Evolutionary conservation across 2,888 invertebrate species (phyloP).

Genomic region (Ptilodon capucinus): DNA sequence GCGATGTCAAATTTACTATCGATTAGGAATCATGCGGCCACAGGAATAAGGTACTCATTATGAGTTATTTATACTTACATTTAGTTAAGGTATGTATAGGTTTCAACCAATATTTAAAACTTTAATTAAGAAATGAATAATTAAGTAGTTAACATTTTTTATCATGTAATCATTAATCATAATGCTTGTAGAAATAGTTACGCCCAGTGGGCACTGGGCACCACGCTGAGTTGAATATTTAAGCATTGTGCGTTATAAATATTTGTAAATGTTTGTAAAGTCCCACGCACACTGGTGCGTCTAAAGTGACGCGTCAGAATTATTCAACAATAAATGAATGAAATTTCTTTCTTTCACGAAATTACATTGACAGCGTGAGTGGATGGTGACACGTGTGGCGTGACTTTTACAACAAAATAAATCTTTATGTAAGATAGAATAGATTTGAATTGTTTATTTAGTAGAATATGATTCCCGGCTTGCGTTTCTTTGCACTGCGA

Average conservation of each 20-base stretch:
- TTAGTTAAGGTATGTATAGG: too few relatives aligned
- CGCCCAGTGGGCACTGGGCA: slow-evolving; percentile 14
- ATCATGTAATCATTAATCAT: slow-evolving; percentile 32
- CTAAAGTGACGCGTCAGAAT: too few relatives aligned
- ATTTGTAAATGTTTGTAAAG: background rate
- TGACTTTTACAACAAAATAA: too few relatives aligned
- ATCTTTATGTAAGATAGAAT: too few relatives aligned
- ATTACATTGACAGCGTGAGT: too few relatives aligned
- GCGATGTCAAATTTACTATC: too few relatives aligned
- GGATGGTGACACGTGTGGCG: too few relatives aligned
- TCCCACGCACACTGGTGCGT: too few relatives aligned
- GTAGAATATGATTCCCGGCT: background rate
- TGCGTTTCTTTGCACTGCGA: background rate
- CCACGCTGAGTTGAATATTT: slow-evolving; percentile 3
- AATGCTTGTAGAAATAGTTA: slow-evolving; percentile 12
- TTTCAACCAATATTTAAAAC: slow-evolving; percentile 33
- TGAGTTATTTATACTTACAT: too few relatives aligned
- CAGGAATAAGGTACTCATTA: slow-evolving; percentile 4
- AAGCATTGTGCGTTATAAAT: slow-evolving; percentile 1
- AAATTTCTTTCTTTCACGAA: too few relatives aligned
- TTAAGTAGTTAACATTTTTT: slow-evolving; percentile 38
- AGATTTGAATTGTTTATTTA: background rate
- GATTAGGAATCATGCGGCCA: too few relatives aligned
- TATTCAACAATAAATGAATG: too few relatives aligned
- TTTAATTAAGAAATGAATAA: slow-evolving; percentile 43